Percentiles rank a stretch among this genome's conserved stretches.
These are phyloP conservation scores for Parapristionchus giblindavisi DNA, from an alignment of 2,888 invertebrate species.

Conservation along the genomic window DNA sequence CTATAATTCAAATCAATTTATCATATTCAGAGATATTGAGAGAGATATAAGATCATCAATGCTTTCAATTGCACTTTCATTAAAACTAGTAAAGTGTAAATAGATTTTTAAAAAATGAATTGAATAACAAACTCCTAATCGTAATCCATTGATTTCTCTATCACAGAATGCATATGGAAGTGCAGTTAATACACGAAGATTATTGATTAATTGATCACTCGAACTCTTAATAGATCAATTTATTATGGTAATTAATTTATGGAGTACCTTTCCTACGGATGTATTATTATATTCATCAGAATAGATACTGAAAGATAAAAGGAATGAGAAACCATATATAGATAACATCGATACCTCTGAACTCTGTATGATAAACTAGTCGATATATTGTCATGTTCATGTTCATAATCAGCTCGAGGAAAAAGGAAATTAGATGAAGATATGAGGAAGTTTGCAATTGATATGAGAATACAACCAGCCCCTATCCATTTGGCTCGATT, in stretches of 20 bases:
- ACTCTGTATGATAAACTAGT: slow-evolving; percentile 45
- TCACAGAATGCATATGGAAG: slow-evolving; percentile 65
- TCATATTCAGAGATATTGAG: neutral
- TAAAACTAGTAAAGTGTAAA: neutral
- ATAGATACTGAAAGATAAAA: no score
- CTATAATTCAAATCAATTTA: slow-evolving; percentile 38
- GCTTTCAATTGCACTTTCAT: neutral
- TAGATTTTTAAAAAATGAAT: no score
- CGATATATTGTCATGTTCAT: slow-evolving; percentile 7
- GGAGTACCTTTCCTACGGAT: no score
- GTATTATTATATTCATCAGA: no score
- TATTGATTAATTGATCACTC: no score
- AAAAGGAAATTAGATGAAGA: slow-evolving; percentile 67
- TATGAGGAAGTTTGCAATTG: slow-evolving; percentile 67
- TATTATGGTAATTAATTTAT: no score
- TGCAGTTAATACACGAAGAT: slow-evolving; percentile 49
- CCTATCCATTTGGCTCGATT: slow-evolving; percentile 69
- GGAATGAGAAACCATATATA: no score
- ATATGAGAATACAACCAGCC: slow-evolving; percentile 67
- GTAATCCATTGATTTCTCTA: slow-evolving; percentile 52
- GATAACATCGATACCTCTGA: slow-evolving; percentile 42
- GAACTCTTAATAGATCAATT: no score
- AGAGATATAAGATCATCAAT: neutral
- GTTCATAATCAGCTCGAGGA: slow-evolving; percentile 55
- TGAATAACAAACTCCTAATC: slow-evolving; percentile 47